Evolutionary conservation across 2,797 vertebrate genomes (phyloP), one percentile per base, ranked within the genome.

Genomic region (Heliangelus exortis): DNA sequence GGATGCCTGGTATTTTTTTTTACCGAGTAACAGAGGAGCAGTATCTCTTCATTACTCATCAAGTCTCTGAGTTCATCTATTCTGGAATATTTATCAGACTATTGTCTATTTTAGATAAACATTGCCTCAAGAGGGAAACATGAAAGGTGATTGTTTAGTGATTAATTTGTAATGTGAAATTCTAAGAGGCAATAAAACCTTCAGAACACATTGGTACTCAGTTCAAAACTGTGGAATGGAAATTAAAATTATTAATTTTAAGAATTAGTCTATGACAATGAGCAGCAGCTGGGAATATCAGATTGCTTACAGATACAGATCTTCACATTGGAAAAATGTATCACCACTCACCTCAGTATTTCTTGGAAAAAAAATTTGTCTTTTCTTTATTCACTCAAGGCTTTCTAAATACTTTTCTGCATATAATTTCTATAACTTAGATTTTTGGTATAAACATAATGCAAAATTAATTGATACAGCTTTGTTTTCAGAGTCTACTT

Each of bases 401-500:
- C 33, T 87, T 92, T 85, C 65, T 74, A 69, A 89, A 82, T 58
- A 57, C 9, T 83, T 86, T 89, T 75, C 47, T 91, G 19, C 39
- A 31, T 75, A 73, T 62, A 1, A 53, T 87, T 92, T 68, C 36
- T 69, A 58, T 75, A 89, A 25, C 65, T 94, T 84, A 89, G 31
- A 45, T 31, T 85, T 86, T 68, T 61, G 76, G 25, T 80, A 67
- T 67, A 74, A 92, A 96, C 77, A 67, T 54, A 74, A 80, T 83
- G 33, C 41, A 67, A 58, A 93, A 74, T 65, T 89, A 45, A 77
- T 87, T 89, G 36, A 74, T 80, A 85, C 33, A 41, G 34, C 71
- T 95, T 92, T 93, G 34, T 87, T 96, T 90, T 81, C 28, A 50
- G 51, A 87, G 22, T 67, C 45, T 89, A 26, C 26, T 82, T 91